Evolutionary conservation across 1,140 invertebrate genomes (phyloP).

Genomic region (Drosophila auraria): DNA sequence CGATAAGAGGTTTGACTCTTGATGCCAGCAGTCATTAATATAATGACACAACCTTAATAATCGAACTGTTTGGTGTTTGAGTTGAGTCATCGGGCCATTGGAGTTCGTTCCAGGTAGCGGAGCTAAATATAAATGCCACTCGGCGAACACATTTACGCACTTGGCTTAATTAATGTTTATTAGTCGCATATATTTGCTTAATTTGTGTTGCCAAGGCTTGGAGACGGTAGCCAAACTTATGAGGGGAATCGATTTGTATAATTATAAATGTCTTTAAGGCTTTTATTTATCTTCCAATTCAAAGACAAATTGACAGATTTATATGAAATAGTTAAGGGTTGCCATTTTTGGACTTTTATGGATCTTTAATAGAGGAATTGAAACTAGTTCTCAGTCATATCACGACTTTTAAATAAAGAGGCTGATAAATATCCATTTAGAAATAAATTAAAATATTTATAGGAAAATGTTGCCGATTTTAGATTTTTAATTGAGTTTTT

Average conservation of each 20-base stretch:
- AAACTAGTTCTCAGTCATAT: neutral
- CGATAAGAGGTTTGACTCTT: conserved; percentile 62
- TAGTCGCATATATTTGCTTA: conserved; percentile 51
- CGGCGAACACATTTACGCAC: conserved; percentile 43
- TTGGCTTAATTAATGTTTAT: conserved; percentile 64
- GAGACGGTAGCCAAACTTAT: conserved; percentile 21
- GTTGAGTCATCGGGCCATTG: conserved; percentile 45
- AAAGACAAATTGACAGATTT: conserved; percentile 11
- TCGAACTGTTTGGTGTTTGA: conserved; percentile 37
- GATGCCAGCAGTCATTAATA: conserved; percentile 56
- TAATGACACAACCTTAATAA: conserved; percentile 68
- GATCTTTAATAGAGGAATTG: neutral
- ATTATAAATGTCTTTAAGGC: conserved; percentile 3
- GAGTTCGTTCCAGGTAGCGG: conserved; percentile 16
- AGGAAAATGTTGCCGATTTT: neutral
- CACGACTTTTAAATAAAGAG: neutral
- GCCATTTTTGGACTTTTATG: conserved; percentile 6
- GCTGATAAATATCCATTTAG: neutral
- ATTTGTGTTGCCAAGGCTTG: conserved; percentile 35
- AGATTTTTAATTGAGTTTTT: neutral
- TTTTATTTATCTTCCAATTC: conserved; percentile 9
- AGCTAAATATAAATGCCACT: conserved; percentile 10
- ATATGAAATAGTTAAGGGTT: neutral
- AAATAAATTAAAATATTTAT: neutral
- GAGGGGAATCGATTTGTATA: conserved; percentile 6